Percentiles rank a stretch among this genome's conserved stretches.
Conservation (phyloP, 2,113 vertebrate species). For the Panthera uncia region DNA sequence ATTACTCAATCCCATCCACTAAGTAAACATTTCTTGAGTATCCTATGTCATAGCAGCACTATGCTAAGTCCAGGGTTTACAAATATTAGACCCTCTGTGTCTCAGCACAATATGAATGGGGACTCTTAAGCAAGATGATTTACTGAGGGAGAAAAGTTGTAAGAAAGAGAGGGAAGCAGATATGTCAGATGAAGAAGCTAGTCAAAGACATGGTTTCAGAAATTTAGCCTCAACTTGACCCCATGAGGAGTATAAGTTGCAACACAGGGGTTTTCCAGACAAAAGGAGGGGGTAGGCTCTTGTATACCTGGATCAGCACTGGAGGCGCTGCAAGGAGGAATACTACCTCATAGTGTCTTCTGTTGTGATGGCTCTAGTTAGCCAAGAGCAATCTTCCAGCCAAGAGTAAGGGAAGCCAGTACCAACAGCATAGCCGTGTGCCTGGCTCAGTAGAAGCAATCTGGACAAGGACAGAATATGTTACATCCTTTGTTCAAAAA, state of each 20-base stretch:
- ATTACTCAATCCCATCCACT: not conserved
- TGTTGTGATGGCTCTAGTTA: not conserved
- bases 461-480: not conserved
- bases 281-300: not conserved
- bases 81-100: slow-evolving; percentile 11
- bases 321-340: not conserved
- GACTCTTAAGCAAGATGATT: slow-evolving; percentile 12
- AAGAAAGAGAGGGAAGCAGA: not conserved
- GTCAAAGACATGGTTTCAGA: slow-evolving; percentile 7
- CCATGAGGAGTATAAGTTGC: not conserved
- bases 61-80: not conserved
- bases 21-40: slow-evolving; percentile 34
- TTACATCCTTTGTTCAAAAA: not conserved
- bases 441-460: not conserved
- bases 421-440: not conserved
- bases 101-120: not conserved
- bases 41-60: not conserved
- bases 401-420: not conserved
- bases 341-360: not conserved
- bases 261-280: not conserved
- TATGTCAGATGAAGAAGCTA: not conserved
- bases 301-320: not conserved
- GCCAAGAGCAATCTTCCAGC: not conserved
- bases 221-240: slow-evolving; percentile 24
- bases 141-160: not conserved